phyloP scores from a whole-genome alignment of 2,888 invertebrate genomes.

The Eupithecia tripunctaria region DNA sequence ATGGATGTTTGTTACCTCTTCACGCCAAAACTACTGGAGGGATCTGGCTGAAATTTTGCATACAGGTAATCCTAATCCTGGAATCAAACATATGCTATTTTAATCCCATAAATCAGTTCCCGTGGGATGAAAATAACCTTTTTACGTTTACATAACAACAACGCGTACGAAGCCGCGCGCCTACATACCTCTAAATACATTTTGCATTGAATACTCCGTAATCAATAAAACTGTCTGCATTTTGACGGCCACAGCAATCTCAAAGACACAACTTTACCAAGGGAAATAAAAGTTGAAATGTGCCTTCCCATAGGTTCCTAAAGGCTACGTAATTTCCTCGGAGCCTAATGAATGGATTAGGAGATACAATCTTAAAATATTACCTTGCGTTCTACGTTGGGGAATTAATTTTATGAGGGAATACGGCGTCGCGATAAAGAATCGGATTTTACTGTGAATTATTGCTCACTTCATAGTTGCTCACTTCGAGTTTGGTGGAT shows the following conservation, averaged over 20 bases:
- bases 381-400: slow-evolving; percentile 29
- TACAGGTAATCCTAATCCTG: too few species aligned
- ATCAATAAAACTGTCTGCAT: background rate
- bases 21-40: too few species aligned
- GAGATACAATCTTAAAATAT: slow-evolving; percentile 40
- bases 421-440: slow-evolving; percentile 3
- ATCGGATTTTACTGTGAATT: background rate
- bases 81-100: too few species aligned
- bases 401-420: slow-evolving; percentile 35
- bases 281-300: slow-evolving; percentile 23
- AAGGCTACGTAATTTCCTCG: slow-evolving; percentile 43
- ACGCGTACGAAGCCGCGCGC: too few species aligned
- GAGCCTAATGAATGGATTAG: slow-evolving; percentile 44
- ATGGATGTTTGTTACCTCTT: too few species aligned
- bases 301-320: slow-evolving; percentile 40
- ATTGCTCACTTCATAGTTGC: background rate
- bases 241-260: background rate
- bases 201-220: background rate
- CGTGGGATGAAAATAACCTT: too few species aligned
- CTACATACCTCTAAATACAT: background rate
- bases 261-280: too few species aligned
- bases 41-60: too few species aligned
- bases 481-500: background rate
- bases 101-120: too few species aligned
- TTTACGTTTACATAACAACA: too few species aligned